phyloP scores from a whole-genome alignment of 2,888 invertebrate species.

The Campoplex nolae region DNA sequence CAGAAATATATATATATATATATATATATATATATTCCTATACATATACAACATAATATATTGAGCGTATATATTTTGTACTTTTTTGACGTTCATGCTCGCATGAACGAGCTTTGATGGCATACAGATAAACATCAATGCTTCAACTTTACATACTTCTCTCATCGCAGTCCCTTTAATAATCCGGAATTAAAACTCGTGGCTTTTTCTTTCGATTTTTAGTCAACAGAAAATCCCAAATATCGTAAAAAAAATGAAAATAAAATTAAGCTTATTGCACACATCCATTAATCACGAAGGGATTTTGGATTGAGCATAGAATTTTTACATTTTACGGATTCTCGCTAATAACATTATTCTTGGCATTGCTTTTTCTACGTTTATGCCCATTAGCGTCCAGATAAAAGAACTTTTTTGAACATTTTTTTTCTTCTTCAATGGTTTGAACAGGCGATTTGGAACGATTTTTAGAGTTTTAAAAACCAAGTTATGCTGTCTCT shows the following conservation, averaged over 20 bases:
- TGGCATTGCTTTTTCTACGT: neutral
- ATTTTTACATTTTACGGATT: neutral
- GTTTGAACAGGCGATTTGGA: neutral
- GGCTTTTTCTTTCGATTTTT: neutral
- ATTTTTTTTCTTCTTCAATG: too few species aligned
- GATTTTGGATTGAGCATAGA: neutral
- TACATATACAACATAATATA: neutral
- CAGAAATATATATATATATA: slow-evolving; percentile 7
- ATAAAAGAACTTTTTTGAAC: too few species aligned
- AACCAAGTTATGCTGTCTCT: neutral
- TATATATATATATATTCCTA: neutral
- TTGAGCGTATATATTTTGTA: slow-evolving; percentile 24
- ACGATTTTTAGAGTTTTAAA: neutral
- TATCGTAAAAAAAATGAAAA: neutral
- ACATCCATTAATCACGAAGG: neutral
- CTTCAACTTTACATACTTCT: neutral
- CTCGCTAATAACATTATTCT: neutral
- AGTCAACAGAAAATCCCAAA: neutral
- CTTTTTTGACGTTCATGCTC: slow-evolving; percentile 59
- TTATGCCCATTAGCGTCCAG: neutral
- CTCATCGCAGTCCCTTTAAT: neutral
- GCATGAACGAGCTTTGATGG: slow-evolving; percentile 61
- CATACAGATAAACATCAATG: slow-evolving; percentile 12
- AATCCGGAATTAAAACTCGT: neutral
- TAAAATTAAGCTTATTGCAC: neutral